Evolutionary conservation across 2,113 vertebrate genomes (phyloP), one percentile per base, ranked within the genome.

Genomic region (Campylomormyrus tamandua): DNA sequence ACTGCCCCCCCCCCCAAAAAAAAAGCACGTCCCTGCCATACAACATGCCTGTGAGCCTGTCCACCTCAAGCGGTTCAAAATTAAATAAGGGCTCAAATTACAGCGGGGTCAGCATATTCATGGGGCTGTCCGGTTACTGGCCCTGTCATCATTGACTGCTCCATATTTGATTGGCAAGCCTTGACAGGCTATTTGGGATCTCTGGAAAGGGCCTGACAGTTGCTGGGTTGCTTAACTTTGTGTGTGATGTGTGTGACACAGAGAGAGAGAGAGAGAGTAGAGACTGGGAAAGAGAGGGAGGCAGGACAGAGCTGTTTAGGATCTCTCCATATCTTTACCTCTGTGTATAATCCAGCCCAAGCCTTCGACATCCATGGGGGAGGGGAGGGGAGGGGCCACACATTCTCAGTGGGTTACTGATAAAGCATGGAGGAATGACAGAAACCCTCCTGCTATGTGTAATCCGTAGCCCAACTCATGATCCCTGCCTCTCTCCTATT

Each of bases 301-400:
- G 53, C 83, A 58, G 70, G 58, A 56, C 77, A 84, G 62, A 66
- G 62, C 87, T 74, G 49, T 85, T 91, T 90, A 90, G 86, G 80
- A 90, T 88, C 86, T 90, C 89, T 90, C 91, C 90, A 90, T 88
- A 80, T 91, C 83, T 91, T 92, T 89, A 91, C 89, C 85, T 84
- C 80, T 35, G 35, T 89, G 89, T 90, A 89, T 92, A 90, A 93
- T 92, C 90, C 91, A 66, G 85, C 89, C 88, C 70, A 13, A 74
- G 90, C 7, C 31, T 89, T 87, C 74, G 35, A 31, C 15, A 24
- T 31, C 35, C 52, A 31, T 31, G 88, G 90, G 90, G 89, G 91
- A 90, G 62, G 90, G 83, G 42, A n/a, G n/a, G 89, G 89, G 46
- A 24, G 31, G 46, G 21, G 80, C 5, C 45, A 48, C 52, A 48